Conservation (phyloP, 2,797 vertebrate genomes). For the Alectoris magna region DNA sequence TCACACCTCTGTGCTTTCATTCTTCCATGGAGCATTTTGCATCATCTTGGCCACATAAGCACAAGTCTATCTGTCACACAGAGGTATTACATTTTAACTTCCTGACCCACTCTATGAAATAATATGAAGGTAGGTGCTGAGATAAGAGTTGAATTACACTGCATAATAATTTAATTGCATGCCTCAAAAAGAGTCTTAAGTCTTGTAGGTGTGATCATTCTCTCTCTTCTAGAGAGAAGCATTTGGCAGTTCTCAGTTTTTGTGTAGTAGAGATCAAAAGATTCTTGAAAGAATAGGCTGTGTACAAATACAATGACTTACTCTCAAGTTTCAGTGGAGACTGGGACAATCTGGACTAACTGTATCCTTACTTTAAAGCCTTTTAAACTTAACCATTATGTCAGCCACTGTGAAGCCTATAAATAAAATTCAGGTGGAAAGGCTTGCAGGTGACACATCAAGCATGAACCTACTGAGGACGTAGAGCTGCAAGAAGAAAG, state of each 20-base stretch:
- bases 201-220: neutral
- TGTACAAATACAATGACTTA: neutral
- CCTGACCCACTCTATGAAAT: conserved; percentile 15
- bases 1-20: neutral
- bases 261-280: neutral
- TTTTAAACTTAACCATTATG: neutral
- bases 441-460: neutral
- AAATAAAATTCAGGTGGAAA: neutral
- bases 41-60: conserved; percentile 16
- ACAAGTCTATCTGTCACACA: neutral
- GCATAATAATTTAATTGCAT: neutral
- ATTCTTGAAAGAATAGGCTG: neutral
- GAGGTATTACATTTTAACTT: conserved; percentile 39
- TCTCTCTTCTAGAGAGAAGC: neutral
- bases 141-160: neutral
- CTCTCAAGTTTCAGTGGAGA: conserved; percentile 3
- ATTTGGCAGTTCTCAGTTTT: neutral
- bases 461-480: neutral
- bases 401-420: neutral
- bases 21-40: neutral
- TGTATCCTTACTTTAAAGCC: neutral
- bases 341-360: neutral
- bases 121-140: conserved; percentile 30
- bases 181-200: neutral
- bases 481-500: neutral